Percentiles rank a stretch among this genome's conserved stretches.
Conservation (phyloP, 1,140 invertebrate genomes). For the Panonychus citri region DNA sequence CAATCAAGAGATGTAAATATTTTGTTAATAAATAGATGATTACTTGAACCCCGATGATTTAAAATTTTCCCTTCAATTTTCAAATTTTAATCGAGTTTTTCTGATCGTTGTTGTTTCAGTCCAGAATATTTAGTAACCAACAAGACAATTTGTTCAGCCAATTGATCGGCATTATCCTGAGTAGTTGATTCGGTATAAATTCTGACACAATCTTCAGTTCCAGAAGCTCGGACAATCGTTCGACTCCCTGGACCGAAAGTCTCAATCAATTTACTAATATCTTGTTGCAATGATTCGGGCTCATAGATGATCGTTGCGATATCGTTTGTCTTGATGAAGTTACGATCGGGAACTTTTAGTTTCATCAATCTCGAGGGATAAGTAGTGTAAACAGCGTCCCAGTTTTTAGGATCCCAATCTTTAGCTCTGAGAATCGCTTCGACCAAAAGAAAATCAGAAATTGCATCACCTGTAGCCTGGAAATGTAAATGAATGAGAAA, state of each 20-base stretch:
- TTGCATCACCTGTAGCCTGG: constrained; percentile 81
- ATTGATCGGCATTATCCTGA: constrained; percentile 37
- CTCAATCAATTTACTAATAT: constrained; percentile 45
- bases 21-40: no score
- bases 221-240: constrained; percentile 47
- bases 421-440: constrained; percentile 63
- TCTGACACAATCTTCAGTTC: constrained; percentile 87
- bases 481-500: neutral
- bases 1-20: no score
- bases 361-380: constrained; percentile 70
- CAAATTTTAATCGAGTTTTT: no score
- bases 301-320: constrained; percentile 53
- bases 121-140: constrained; percentile 2
- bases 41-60: no score
- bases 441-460: constrained; percentile 80
- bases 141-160: constrained; percentile 41
- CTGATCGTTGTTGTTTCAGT: no score
- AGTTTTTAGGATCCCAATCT: constrained; percentile 50
- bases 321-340: constrained; percentile 54
- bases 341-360: constrained; percentile 60
- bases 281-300: constrained; percentile 54
- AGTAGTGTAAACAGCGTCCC: constrained; percentile 57
- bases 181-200: constrained; percentile 84
- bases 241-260: constrained; percentile 23
- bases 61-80: neutral